These are phyloP conservation scores for Porites cylindrica DNA, from an alignment of 92 coral and sea anemone genomes.

Conservation along the genomic window DNA sequence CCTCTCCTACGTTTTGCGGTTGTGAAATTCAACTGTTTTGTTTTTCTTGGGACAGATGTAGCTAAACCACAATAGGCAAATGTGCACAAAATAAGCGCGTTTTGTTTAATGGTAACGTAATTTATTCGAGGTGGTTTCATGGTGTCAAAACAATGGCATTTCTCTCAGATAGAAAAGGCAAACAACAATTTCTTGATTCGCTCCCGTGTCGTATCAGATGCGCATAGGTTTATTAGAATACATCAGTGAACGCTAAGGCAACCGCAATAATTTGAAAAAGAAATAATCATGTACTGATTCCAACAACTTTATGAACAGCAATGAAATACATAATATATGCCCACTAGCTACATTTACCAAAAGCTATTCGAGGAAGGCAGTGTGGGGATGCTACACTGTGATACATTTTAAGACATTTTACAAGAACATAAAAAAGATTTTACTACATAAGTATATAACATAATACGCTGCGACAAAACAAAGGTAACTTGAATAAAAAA, in stretches of 20 bases:
- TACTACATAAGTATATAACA: no score
- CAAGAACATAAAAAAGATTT: no score
- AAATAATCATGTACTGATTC: no score
- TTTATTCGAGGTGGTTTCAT: neutral
- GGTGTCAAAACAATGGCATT: neutral
- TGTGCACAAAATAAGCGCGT: constrained; percentile 18
- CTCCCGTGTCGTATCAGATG: neutral
- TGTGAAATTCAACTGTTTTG: constrained; percentile 3
- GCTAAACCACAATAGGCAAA: constrained; percentile 15
- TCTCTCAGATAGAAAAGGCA: neutral
- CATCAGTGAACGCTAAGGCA: neutral
- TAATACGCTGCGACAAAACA: no score
- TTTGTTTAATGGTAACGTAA: constrained; percentile 12
- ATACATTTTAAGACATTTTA: no score
- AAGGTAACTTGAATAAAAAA: no score
- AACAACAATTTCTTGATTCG: neutral
- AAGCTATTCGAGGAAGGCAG: no score
- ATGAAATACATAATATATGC: no score
- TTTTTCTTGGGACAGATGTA: constrained; percentile 10
- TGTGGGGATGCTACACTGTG: no score
- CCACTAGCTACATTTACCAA: no score
- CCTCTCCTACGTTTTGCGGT: constrained; percentile 20
- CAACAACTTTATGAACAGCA: neutral
- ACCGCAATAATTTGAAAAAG: neutral
- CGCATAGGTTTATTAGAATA: neutral